Evolutionary conservation across 2,113 vertebrate genomes (phyloP).

Genomic region (Micronisus gabar): DNA sequence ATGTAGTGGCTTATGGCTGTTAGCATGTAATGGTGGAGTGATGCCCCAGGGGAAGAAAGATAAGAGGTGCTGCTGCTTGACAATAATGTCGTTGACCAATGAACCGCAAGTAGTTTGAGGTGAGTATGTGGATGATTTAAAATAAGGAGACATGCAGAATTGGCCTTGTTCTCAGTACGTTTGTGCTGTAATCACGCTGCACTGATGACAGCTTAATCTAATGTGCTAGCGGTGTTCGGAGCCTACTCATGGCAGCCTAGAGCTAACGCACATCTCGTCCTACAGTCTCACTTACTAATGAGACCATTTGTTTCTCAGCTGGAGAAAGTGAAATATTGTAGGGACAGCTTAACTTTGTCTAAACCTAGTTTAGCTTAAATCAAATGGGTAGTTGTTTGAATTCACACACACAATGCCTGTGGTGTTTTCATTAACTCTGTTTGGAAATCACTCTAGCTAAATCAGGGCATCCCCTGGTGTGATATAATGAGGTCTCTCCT

Average conservation of each 20-base stretch:
- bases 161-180: neutral
- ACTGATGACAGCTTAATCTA: slow-evolving; percentile 42
- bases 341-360: neutral
- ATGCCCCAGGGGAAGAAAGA: neutral
- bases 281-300: slow-evolving; percentile 11
- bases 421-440: slow-evolving; percentile 3
- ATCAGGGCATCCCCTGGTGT: slow-evolving; percentile 32
- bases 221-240: neutral
- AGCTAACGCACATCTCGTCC: neutral
- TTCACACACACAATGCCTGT: neutral
- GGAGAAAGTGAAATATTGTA: neutral
- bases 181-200: neutral
- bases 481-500: slow-evolving; percentile 44
- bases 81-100: neutral
- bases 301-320: neutral
- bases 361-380: neutral
- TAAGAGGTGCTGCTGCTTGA: neutral
- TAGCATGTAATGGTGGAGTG: neutral
- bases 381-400: neutral
- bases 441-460: neutral
- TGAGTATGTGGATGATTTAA: slow-evolving; percentile 16
- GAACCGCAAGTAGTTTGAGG: neutral
- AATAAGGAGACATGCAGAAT: neutral
- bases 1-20: neutral
- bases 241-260: neutral